Conservation (phyloP, 1,140 invertebrate species). For the Brachionus rubens region DNA sequence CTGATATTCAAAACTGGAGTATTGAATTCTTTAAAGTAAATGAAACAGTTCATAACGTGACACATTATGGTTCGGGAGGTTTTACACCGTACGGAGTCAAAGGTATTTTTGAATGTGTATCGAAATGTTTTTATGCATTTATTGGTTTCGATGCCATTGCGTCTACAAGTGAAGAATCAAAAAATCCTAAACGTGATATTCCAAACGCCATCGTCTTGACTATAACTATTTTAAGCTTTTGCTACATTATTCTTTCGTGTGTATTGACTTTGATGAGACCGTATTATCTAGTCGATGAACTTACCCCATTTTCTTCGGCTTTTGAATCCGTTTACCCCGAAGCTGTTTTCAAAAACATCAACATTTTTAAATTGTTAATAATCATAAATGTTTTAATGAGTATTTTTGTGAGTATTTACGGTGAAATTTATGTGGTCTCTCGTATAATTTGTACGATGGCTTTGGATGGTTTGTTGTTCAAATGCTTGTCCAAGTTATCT, state of each 20-base stretch:
- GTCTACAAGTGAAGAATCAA: constrained; percentile 52
- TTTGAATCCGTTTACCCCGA: constrained; percentile 23
- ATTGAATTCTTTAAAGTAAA: not conserved
- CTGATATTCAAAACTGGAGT: constrained; percentile 16
- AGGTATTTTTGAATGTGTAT: constrained; percentile 53
- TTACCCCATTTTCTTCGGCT: constrained; percentile 46
- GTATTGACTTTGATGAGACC: constrained; percentile 55
- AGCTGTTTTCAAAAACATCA: not conserved
- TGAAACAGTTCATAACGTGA: not conserved
- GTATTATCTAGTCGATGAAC: constrained; percentile 48
- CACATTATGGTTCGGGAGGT: constrained; percentile 54
- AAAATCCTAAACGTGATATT: constrained; percentile 51
- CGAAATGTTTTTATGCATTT: constrained; percentile 54
- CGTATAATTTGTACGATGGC: constrained; percentile 84
- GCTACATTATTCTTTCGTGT: constrained; percentile 52
- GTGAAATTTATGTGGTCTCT: constrained; percentile 71
- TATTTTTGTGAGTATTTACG: constrained; percentile 17
- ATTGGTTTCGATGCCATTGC: constrained; percentile 51
- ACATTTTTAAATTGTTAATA: constrained; percentile 10
- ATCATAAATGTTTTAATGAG: not conserved
- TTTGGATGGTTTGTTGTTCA: constrained; percentile 76
- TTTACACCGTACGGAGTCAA: constrained; percentile 60
- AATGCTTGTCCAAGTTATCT: constrained; percentile 71
- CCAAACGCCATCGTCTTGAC: constrained; percentile 53
- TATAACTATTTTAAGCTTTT: constrained; percentile 51